Conservation (phyloP, 2,797 vertebrate species). For the Chrosomus eos region DNA sequence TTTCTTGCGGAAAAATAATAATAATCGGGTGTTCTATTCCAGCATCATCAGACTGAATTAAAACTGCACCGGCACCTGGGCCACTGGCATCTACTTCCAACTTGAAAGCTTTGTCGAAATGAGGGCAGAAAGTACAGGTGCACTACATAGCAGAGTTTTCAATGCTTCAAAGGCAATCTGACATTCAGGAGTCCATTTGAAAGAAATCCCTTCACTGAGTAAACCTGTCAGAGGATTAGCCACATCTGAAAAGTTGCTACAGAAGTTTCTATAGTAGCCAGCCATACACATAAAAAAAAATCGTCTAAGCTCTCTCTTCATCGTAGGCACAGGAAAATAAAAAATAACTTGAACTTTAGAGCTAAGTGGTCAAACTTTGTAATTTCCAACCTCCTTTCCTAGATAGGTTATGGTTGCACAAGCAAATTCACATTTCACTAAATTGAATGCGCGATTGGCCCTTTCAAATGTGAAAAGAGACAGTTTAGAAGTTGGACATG, state of each 20-base stretch:
- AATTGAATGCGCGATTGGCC: background rate
- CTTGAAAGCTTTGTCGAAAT: background rate
- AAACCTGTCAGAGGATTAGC: background rate
- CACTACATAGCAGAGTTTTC: background rate
- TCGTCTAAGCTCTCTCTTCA: background rate
- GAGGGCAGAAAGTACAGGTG: background rate
- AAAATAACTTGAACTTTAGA: background rate
- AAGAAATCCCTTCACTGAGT: background rate
- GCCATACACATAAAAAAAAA: background rate
- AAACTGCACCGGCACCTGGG: background rate
- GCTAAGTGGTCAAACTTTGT: background rate
- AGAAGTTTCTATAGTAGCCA: background rate
- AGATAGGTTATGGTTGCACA: background rate
- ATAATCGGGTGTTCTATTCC: slow-evolving; percentile 3
- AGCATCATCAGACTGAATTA: background rate
- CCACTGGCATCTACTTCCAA: background rate
- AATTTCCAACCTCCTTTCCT: slow-evolving; percentile 1
- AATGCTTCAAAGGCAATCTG: background rate
- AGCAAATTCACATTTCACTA: background rate
- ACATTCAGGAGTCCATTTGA: background rate
- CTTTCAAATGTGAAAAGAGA: background rate
- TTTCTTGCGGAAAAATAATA: slow-evolving; percentile 18
- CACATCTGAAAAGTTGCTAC: background rate
- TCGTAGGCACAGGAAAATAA: background rate
- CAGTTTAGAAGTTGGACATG: background rate